A percentile compares a stretch with the other conserved stretches of the same genome.
phyloP scores from a whole-genome alignment of 1,140 invertebrate species.

The Euura lappo region DNA sequence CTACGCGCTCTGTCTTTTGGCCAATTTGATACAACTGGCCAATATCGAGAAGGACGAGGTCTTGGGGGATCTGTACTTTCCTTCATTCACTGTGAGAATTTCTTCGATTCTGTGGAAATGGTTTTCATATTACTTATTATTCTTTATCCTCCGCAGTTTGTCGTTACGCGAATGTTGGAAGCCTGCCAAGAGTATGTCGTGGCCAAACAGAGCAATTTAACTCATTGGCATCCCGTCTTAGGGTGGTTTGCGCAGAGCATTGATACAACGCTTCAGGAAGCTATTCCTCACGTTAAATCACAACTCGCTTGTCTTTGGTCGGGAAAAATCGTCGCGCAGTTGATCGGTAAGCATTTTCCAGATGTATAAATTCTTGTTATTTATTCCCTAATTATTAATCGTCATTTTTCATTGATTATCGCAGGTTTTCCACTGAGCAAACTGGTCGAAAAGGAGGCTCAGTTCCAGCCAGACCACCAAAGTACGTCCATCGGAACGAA shows the following conservation, averaged over 20 bases:
- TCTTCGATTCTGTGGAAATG: constrained; percentile 10
- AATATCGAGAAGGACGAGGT: constrained; percentile 73
- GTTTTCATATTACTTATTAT: constrained; percentile 8
- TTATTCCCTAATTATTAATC: not conserved
- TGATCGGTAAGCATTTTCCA: constrained; percentile 47
- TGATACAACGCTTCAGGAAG: constrained; percentile 82
- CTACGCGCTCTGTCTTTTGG: constrained; percentile 85
- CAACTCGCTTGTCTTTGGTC: constrained; percentile 90
- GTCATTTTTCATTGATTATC: constrained; percentile 21
- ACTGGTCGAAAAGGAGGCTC: constrained; percentile 57
- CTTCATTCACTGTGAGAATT: constrained; percentile 71
- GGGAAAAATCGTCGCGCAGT: constrained; percentile 64
- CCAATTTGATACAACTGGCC: constrained; percentile 78
- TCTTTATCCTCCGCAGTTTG: constrained; percentile 64
- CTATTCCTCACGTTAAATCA: constrained; percentile 78
- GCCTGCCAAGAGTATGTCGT: constrained; percentile 86
- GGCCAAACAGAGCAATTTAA: constrained; percentile 86
- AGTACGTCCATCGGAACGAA: constrained; percentile 53
- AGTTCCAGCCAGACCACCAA: constrained; percentile 48
- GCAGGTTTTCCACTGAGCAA: constrained; percentile 59
- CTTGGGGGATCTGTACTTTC: constrained; percentile 67
- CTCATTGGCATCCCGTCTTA: constrained; percentile 96
- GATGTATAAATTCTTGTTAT: constrained; percentile 4
- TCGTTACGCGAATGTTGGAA: constrained; percentile 80
- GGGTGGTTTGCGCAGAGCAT: constrained; percentile 95